Base-by-base conservation (phyloP, 2,797 vertebrate genomes). In the Podarcis lilfordi region DNA sequence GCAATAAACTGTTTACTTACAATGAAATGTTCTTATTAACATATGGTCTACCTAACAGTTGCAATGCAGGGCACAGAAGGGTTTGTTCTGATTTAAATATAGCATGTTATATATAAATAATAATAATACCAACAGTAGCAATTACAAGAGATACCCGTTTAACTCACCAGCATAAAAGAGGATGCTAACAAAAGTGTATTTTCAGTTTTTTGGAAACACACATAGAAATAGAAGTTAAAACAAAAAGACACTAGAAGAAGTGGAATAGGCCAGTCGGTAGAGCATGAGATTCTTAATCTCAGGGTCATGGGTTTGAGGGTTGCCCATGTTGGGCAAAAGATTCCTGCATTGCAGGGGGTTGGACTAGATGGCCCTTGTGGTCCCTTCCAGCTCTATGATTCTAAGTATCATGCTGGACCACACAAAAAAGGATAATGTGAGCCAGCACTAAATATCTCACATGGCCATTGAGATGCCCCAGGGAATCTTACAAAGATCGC, bases 181-280 rank as follows among this genome's bases (percentile, higher is more conserved):
- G 35, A 40, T 87, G 80, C 81, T 75, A 40, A 59, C 69, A 86
- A 80, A 74, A 32, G 4, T 77, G 90, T 32, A 43, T 11, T 35
- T 8, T 13, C 61, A 85, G n/a, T 61, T 17, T 85, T 85, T 27
- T 76, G 25, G 55, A 91, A 92, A 90, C 43, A 0, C 3, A 32
- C 66, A n/a, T 27, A 66, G 64, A 66, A 66, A 21, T 27, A 27
- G 50, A 50, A 8, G 8, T 59, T 15, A 79, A 21, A 80, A 61
- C 17, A 23, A 8, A 59, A 43, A 37, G 15, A 29, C 11, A 76
- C 4, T 78, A 55, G 45, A 79, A 80, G 78, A 80, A 80, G 9
- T n/a, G 25, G 2, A 10, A 29, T 77, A 43, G 23, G 37, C 40
- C 75, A 77, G 40, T 55, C 3, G 1, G 50, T 55, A 55, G 50